Evolutionary conservation across 2,888 invertebrate species (phyloP), one percentile per base, ranked within the genome.

Genomic region (Apamea epomidion): DNA sequence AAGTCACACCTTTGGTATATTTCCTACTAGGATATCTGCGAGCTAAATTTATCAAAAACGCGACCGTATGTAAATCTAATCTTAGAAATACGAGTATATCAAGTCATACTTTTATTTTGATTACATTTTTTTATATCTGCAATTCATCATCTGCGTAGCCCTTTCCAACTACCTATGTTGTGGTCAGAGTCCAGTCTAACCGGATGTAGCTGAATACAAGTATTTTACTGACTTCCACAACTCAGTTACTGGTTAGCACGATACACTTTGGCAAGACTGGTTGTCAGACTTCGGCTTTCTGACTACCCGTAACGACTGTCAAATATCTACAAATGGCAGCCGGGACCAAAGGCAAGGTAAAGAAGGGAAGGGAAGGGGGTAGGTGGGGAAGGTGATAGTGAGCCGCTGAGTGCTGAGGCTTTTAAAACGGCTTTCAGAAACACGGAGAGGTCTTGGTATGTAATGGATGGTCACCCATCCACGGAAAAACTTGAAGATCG

Each of bases 1-100:
- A 16, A 48, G 82, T 8, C 82, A 88, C 82, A 75, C 86, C 77
- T 75, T 18, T 76, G 67, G 37, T 60, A 67, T 21, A 74, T 71
- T 72, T 69, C 29, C n/a, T 77, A 73, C 58, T 16, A 21, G 8
- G 25, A 65, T 73, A 48, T 48, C 51, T 64, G 76, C 71, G 29
- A 69, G 51, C 16, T 32, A 74, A 76, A 85, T 48, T 74, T 67
- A 76, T 72, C 72, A 80, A 67, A 54, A 81, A 77, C 71, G 65
- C 77, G 86, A 48, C 51, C n/a, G 21, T 64, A 4, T 67, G 67
- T 74, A 70, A 78, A 60, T 76, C 18, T 78, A 58, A 88, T 88
- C 88, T 81, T 62, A 58, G 72, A 81, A 70, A 64, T 60, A 37
- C 42, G 2, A 32, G 2, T 32, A 68, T 68, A 68, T 68, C 54